phyloP scores from a whole-genome alignment of 2,888 invertebrate species.

The Habrosyne pyritoides region DNA sequence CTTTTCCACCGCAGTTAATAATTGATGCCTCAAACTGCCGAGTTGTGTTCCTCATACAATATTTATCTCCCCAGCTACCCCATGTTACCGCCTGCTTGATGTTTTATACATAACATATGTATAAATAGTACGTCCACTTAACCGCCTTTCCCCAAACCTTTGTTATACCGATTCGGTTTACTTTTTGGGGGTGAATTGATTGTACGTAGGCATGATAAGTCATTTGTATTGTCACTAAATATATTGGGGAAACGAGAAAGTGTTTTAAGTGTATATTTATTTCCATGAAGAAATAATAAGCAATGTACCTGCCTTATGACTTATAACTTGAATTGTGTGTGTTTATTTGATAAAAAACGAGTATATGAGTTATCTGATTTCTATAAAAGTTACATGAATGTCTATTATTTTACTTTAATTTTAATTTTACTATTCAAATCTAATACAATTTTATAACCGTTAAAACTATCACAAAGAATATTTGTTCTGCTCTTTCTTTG shows the following conservation, averaged over 20 bases:
- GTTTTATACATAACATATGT: conserved; percentile 45
- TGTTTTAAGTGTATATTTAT: neutral
- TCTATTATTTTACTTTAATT: no score
- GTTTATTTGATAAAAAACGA: no score
- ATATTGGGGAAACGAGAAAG: conserved; percentile 1
- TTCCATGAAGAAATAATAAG: no score
- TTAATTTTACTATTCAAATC: no score
- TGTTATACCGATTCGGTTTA: conserved; percentile 46
- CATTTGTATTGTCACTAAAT: conserved; percentile 24
- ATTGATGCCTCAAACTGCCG: conserved; percentile 81
- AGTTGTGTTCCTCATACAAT: conserved; percentile 82
- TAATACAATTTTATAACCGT: no score
- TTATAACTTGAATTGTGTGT: no score
- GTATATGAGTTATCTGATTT: no score
- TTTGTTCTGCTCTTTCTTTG: no score
- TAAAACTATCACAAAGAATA: no score
- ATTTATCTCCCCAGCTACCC: conserved; percentile 74
- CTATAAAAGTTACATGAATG: no score
- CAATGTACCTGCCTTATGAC: no score
- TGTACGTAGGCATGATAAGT: conserved; percentile 39
- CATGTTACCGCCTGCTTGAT: conserved; percentile 74
- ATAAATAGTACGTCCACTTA: conserved; percentile 45
- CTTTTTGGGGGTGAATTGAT: conserved; percentile 48
- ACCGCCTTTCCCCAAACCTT: conserved; percentile 44
- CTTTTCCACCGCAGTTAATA: conserved; percentile 77